Conservation (phyloP, 2,113 vertebrate species). For the Varanus komodoensis region DNA sequence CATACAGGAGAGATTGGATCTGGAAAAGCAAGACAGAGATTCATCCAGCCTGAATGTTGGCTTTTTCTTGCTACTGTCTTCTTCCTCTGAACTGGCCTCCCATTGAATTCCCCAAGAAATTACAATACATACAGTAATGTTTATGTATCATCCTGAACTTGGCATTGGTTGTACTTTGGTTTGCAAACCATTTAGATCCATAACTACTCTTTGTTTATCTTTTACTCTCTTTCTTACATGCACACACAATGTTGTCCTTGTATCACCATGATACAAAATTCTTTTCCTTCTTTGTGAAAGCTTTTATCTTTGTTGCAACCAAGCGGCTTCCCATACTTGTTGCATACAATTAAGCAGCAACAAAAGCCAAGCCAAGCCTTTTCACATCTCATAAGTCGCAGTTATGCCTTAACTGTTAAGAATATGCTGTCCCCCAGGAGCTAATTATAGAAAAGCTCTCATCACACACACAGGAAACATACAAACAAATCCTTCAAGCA, state of each 20-base stretch:
- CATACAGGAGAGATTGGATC: no score
- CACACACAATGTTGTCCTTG: slow-evolving; percentile 84
- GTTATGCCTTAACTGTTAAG: slow-evolving; percentile 98
- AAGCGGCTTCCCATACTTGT: slow-evolving; percentile 94
- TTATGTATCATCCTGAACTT: slow-evolving; percentile 14
- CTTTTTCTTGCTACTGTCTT: not conserved
- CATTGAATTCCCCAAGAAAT: slow-evolving; percentile 58
- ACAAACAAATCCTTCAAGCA: slow-evolving; percentile 99
- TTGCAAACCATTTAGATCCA: slow-evolving; percentile 65
- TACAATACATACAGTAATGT: not conserved
- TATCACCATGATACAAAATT: slow-evolving; percentile 91
- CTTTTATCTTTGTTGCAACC: slow-evolving; percentile 88
- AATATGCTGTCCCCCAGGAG: slow-evolving; percentile 95
- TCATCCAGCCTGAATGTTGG: not conserved
- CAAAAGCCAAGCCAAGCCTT: slow-evolving; percentile 91
- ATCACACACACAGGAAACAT: slow-evolving; percentile 95
- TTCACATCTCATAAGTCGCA: slow-evolving; percentile 96
- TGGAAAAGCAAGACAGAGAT: no score
- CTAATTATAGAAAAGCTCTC: slow-evolving; percentile 99
- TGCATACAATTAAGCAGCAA: slow-evolving; percentile 95
- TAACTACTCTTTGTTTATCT: slow-evolving; percentile 74
- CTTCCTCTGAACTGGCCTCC: slow-evolving; percentile 53
- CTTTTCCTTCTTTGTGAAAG: slow-evolving; percentile 87
- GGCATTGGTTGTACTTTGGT: slow-evolving; percentile 64
- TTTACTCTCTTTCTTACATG: slow-evolving; percentile 39